Conservation (phyloP, 1,140 invertebrate species). For the Drosophila hydei region DNA sequence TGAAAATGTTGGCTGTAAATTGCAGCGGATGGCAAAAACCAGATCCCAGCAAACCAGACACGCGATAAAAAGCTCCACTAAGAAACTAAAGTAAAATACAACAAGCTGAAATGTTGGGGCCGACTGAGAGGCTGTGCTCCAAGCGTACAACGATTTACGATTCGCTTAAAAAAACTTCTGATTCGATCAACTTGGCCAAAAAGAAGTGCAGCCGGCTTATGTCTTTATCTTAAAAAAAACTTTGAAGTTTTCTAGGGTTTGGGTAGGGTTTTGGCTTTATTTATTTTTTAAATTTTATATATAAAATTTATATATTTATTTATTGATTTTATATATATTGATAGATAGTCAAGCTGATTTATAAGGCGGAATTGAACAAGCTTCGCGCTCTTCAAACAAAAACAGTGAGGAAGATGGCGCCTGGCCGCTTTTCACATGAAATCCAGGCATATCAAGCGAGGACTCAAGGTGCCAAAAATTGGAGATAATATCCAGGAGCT, state of each 20-base stretch:
- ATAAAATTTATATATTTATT: too few relatives aligned
- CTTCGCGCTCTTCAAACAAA: too few relatives aligned
- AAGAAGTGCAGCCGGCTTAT: background rate
- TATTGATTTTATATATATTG: too few relatives aligned
- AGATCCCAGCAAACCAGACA: conserved; percentile 29
- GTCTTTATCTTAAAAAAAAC: background rate
- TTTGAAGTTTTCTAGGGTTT: background rate
- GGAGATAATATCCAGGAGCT: too few relatives aligned
- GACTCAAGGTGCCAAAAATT: too few relatives aligned
- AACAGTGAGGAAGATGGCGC: too few relatives aligned
- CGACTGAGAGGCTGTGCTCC: background rate
- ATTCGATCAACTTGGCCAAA: conserved; percentile 22
- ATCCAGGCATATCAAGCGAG: too few relatives aligned
- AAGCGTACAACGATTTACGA: conserved; percentile 42
- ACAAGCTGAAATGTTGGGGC: conserved; percentile 34
- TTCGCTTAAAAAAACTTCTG: conserved; percentile 45
- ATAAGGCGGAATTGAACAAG: too few relatives aligned
- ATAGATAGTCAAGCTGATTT: too few relatives aligned
- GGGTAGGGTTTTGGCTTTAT: too few relatives aligned
- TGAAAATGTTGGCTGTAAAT: conserved; percentile 69
- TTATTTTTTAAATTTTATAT: too few relatives aligned
- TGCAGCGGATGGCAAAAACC: conserved; percentile 54
- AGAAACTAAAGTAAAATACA: conserved; percentile 21
- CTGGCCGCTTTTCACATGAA: too few relatives aligned
- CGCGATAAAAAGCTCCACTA: conserved; percentile 37